Base-by-base conservation (phyloP, 2,113 vertebrate genomes). In the Typhlomys cinereus region DNA sequence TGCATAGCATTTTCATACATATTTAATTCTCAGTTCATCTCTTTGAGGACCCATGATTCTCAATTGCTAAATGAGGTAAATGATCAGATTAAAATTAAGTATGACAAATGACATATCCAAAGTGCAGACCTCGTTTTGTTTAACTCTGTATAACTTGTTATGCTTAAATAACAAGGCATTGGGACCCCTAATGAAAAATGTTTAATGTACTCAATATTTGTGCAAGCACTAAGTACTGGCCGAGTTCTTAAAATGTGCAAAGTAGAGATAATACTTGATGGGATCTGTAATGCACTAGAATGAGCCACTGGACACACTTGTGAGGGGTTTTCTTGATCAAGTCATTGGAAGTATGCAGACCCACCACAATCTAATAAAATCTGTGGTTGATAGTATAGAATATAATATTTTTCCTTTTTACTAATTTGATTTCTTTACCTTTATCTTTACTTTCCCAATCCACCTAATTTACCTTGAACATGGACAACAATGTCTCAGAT, bases 261-360 rank as follows among this genome's bases (percentile, higher is more conserved):
- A 25, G 17, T n/a, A 14, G 31, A 48, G 79, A 62, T 46, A 48
- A 48, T 20, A n/a, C n/a, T n/a, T n/a, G n/a, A n/a, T n/a, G n/a
- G n/a, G n/a, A n/a, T n/a, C 46, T 52, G 13, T 0, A 54, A 34
- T 4, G n/a, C 9, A 46, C 25, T 20, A 50, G 4, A 41, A 21
- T 25, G 59, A 57, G 29, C 20, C n/a, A 46, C 1, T 4, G 50
- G 7, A 66, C 2, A 50, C 78, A 83, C 41, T 39, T 78, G 34
- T n/a, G n/a, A n/a, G n/a, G n/a, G n/a, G n/a, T n/a, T n/a, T n/a
- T n/a, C n/a, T n/a, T n/a, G n/a, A n/a, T n/a, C n/a, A n/a, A n/a
- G n/a, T n/a, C 14, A 57, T 20, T 59, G 78, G 8, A 36, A 75
- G n/a, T n/a, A n/a, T n/a, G n/a, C n/a, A n/a, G n/a, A 94, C 80